A percentile compares a stretch with the other conserved stretches of the same genome.
Conservation (phyloP, 2,888 invertebrate genomes). For the Onthophagus sagittarius region DNA sequence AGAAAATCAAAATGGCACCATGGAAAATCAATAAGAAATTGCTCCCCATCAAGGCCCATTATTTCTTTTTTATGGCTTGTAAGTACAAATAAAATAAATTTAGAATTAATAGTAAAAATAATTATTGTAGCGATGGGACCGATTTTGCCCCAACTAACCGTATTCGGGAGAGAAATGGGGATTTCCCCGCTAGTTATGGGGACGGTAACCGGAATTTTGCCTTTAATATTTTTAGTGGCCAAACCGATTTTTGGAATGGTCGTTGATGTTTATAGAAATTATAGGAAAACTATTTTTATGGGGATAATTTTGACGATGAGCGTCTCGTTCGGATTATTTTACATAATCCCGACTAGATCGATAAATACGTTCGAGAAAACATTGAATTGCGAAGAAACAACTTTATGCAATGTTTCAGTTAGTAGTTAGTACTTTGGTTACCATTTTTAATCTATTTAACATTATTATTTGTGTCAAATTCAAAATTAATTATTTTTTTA, state of each 20-base stretch:
- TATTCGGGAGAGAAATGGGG: conserved; percentile 75
- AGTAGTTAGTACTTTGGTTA: conserved; percentile 32
- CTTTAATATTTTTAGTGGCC: conserved; percentile 71
- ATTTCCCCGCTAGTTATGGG: conserved; percentile 75
- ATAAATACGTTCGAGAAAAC: conserved; percentile 31
- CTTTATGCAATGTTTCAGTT: conserved; percentile 45
- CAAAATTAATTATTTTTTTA: neutral
- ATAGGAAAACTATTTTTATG: conserved; percentile 70
- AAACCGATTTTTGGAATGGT: conserved; percentile 74
- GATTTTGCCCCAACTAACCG: conserved; percentile 72
- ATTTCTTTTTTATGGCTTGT: conserved; percentile 86
- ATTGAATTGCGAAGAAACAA: conserved; percentile 33
- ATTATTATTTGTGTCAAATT: neutral
- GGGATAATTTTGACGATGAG: conserved; percentile 62
- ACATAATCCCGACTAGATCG: conserved; percentile 56
- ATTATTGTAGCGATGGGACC: conserved; percentile 68
- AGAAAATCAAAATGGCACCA: neutral
- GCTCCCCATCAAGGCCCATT: conserved; percentile 81
- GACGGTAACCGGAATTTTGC: conserved; percentile 67
- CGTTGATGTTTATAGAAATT: conserved; percentile 67
- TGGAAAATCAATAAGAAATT: conserved; percentile 62
- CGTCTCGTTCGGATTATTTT: conserved; percentile 64
- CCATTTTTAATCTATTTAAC: neutral
- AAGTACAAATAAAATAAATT: conserved; percentile 42
- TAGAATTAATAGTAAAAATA: neutral